phyloP scores from a whole-genome alignment of 2,888 invertebrate genomes.

The Protodeltote pygarga region DNA sequence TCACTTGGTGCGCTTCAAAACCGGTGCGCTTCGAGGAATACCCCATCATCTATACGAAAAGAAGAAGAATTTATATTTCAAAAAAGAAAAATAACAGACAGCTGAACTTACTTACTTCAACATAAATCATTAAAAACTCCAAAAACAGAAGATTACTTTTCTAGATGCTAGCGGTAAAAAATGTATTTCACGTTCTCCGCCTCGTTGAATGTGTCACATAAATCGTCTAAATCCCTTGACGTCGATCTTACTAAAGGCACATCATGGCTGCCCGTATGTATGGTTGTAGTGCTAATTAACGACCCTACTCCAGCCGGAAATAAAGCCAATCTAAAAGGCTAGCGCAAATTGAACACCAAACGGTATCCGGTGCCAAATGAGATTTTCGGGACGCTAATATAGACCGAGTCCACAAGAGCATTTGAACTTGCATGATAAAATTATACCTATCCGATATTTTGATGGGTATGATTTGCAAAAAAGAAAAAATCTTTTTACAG shows the following conservation, averaged over 20 bases:
- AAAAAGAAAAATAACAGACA: no score
- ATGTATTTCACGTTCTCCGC: not conserved
- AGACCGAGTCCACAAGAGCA: constrained; percentile 43
- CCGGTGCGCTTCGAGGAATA: no score
- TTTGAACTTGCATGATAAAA: constrained; percentile 40
- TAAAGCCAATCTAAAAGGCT: constrained; percentile 53
- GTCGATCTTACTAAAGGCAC: constrained; percentile 3
- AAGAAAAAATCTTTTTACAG: no score
- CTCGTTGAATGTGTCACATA: not conserved
- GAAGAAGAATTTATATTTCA: no score
- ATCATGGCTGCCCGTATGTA: constrained; percentile 12
- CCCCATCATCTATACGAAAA: no score
- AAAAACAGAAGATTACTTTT: no score
- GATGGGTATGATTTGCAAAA: constrained; percentile 14
- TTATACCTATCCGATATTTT: constrained; percentile 15
- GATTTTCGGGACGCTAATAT: constrained; percentile 56
- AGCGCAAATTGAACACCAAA: constrained; percentile 56
- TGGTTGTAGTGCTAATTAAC: constrained; percentile 46
- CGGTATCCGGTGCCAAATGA: constrained; percentile 64
- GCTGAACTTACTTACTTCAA: no score
- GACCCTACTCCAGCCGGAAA: constrained; percentile 47
- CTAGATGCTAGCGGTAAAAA: no score
- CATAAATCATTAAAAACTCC: no score
- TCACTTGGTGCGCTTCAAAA: no score
- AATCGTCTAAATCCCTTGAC: not conserved